These are phyloP conservation scores for Drosophila macrospina DNA, from an alignment of 2,888 invertebrate species.

Conservation along the genomic window DNA sequence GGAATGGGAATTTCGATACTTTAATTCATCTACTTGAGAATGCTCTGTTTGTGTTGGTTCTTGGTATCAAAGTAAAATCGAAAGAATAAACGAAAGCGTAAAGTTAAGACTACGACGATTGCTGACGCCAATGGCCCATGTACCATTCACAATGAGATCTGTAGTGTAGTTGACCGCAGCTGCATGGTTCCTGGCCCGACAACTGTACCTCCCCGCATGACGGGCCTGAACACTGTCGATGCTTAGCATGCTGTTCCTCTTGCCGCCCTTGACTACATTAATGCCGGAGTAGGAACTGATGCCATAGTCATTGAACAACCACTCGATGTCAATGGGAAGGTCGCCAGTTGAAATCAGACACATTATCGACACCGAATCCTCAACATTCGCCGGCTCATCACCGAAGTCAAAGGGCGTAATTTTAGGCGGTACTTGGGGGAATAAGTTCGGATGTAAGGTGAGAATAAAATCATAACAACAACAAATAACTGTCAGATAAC, in stretches of 20 bases:
- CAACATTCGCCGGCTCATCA: constrained; percentile 89
- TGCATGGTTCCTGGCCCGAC: constrained; percentile 90
- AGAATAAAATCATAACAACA: constrained; percentile 35
- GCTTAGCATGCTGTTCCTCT: constrained; percentile 88
- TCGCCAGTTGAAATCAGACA: constrained; percentile 91
- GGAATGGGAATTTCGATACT: constrained; percentile 6
- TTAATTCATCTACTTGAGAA: constrained; percentile 4
- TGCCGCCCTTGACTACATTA: constrained; percentile 85
- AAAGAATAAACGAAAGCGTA: constrained; percentile 19
- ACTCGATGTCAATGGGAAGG: constrained; percentile 88
- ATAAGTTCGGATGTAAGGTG: constrained; percentile 5
- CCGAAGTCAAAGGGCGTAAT: constrained; percentile 92
- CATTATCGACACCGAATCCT: constrained; percentile 89
- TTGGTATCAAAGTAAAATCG: constrained; percentile 12
- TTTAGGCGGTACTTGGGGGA: constrained; percentile 84
- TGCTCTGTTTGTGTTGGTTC: not conserved
- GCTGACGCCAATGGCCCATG: constrained; percentile 57
- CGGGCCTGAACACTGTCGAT: constrained; percentile 88
- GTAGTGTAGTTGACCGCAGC: constrained; percentile 89
- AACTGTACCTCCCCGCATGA: constrained; percentile 91
- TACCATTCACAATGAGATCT: constrained; percentile 90
- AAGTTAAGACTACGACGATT: not conserved
- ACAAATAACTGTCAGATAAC: not conserved
- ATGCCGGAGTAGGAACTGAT: constrained; percentile 83
- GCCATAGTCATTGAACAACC: constrained; percentile 86